Conservation (phyloP, 1,140 invertebrate species). For the Gryon sp. region DNA sequence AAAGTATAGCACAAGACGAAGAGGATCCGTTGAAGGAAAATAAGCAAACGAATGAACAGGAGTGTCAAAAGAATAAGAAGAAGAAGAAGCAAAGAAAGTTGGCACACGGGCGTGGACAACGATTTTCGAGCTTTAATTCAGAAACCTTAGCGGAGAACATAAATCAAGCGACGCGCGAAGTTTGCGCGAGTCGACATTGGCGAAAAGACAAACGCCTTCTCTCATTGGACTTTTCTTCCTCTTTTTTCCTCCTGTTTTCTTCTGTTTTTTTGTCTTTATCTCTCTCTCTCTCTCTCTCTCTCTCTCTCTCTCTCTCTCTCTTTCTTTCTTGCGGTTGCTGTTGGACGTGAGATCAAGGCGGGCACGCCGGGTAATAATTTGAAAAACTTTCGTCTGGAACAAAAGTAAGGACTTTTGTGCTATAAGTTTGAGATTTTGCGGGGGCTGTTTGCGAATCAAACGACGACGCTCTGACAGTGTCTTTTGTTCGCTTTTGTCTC, state of each 20-base stretch:
- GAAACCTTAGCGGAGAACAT: conserved; percentile 69
- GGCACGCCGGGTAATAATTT: conserved; percentile 72
- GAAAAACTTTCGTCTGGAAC: conserved; percentile 77
- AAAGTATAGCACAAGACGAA: conserved; percentile 31
- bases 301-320: too few species aligned
- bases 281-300: too few species aligned
- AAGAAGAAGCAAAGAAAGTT: conserved; percentile 53
- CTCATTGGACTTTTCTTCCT: too few species aligned
- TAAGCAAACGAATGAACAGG: too few species aligned
- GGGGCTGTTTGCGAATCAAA: conserved; percentile 71
- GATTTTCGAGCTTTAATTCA: conserved; percentile 63
- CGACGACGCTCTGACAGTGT: conserved; percentile 77
- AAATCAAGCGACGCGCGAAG: conserved; percentile 65
- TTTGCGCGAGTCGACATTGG: conserved; percentile 32
- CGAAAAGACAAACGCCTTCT: conserved; percentile 61
- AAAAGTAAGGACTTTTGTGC: conserved; percentile 79
- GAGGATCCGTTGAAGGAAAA: conserved; percentile 6
- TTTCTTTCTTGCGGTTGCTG: conserved; percentile 6
- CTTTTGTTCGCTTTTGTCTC: conserved; percentile 77
- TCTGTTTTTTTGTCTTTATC: conserved; percentile 37
- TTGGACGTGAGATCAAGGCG: conserved; percentile 53
- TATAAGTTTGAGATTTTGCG: conserved; percentile 74
- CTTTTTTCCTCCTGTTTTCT: too few species aligned
- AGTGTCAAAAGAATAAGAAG: conserved; percentile 5
- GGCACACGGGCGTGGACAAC: conserved; percentile 35